Conservation (phyloP, 1,140 invertebrate genomes). For the Drosophila ercepeae region DNA sequence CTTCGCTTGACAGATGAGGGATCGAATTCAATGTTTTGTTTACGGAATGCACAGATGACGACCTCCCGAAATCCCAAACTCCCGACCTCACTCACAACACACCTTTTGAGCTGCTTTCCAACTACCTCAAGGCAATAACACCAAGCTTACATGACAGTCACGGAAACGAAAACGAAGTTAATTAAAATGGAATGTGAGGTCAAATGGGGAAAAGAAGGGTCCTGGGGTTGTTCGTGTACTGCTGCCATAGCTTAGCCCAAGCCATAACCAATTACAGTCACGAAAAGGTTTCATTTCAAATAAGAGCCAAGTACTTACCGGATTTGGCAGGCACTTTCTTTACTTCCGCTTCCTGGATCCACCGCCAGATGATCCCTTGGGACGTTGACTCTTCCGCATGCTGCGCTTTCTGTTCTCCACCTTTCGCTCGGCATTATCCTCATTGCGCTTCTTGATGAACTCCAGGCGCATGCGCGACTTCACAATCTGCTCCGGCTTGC, state of each 20-base stretch:
- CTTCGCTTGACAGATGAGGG: constrained; percentile 54
- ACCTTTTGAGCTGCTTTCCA: not conserved
- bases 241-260: not conserved
- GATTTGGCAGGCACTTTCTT: constrained; percentile 15
- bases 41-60: not conserved
- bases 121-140: not conserved
- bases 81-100: constrained; percentile 1
- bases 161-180: not conserved
- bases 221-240: not conserved
- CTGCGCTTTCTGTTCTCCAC: constrained; percentile 74
- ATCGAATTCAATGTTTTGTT: constrained; percentile 4
- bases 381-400: constrained; percentile 73
- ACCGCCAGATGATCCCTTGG: constrained; percentile 37
- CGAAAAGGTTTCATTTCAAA: not conserved
- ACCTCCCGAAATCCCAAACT: not conserved
- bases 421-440: constrained; percentile 63
- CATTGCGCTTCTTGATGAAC: constrained; percentile 69
- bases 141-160: not conserved
- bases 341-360: constrained; percentile 46
- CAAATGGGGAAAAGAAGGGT: not conserved
- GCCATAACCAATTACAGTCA: not conserved
- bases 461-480: constrained; percentile 86
- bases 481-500: constrained; percentile 88
- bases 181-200: not conserved
- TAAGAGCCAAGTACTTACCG: not conserved